These are phyloP conservation scores for Botia kubotai DNA, from an alignment of 2,797 vertebrate species.

Conservation along the genomic window DNA sequence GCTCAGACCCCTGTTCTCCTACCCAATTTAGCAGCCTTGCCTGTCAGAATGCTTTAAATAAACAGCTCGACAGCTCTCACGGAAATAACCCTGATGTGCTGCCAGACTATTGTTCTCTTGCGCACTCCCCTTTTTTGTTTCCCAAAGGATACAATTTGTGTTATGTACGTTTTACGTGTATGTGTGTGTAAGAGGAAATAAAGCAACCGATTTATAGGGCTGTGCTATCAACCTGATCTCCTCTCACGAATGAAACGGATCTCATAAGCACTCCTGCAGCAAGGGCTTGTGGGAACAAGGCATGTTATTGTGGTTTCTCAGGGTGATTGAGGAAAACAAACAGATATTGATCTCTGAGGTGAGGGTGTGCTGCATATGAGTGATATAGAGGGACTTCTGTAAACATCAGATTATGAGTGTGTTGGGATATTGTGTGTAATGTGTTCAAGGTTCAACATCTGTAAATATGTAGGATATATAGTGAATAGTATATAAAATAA, in stretches of 20 bases:
- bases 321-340: slow-evolving; percentile 30
- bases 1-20: slow-evolving; percentile 41
- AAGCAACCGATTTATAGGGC: slow-evolving; percentile 36
- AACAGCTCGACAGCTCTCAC: slow-evolving; percentile 49
- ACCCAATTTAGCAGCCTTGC: slow-evolving; percentile 50
- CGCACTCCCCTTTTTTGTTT: slow-evolving; percentile 29
- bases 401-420: neutral
- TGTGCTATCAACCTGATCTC: slow-evolving; percentile 34
- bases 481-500: neutral
- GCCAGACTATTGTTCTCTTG: slow-evolving; percentile 37
- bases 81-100: slow-evolving; percentile 51
- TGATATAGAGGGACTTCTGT: neutral
- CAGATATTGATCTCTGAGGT: slow-evolving; percentile 31
- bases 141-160: slow-evolving; percentile 45
- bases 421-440: neutral
- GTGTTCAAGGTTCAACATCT: neutral
- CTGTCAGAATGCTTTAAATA: slow-evolving; percentile 56
- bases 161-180: slow-evolving; percentile 32
- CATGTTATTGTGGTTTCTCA: slow-evolving; percentile 38
- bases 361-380: neutral
- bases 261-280: slow-evolving; percentile 3
- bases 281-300: slow-evolving; percentile 28
- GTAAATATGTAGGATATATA: neutral
- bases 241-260: slow-evolving; percentile 37
- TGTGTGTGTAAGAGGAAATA: slow-evolving; percentile 28